Percentiles rank a stretch among this genome's conserved stretches.
Conservation (phyloP, 2,113 vertebrate species). For the Vombatus ursinus region DNA sequence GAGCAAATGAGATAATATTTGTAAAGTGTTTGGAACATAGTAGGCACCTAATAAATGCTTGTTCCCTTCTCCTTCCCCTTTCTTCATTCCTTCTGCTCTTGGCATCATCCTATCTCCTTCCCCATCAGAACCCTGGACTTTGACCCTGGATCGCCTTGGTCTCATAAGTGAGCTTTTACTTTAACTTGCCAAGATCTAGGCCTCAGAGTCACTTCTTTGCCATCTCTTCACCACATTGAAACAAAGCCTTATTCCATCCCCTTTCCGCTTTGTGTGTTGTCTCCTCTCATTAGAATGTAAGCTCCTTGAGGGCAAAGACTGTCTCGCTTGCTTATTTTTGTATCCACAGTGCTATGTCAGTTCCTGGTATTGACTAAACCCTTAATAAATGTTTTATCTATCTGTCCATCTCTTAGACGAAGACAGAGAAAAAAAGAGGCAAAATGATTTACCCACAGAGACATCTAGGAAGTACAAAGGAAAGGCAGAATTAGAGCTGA, state of each 20-base stretch:
- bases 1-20: not conserved
- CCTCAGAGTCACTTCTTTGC: not conserved
- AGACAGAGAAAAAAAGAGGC: not conserved
- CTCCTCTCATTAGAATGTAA: not conserved
- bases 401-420: not conserved
- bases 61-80: not conserved
- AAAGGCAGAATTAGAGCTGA: not conserved
- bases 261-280: not conserved
- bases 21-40: not conserved
- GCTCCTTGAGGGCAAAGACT: not conserved
- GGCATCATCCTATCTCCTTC: not conserved
- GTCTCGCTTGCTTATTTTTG: not conserved
- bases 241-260: not conserved
- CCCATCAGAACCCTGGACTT: not conserved
- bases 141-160: not conserved
- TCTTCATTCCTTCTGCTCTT: not conserved
- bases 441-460: not conserved
- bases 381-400: not conserved
- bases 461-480: not conserved
- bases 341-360: not conserved
- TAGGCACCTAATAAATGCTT: not conserved
- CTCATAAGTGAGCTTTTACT: slow-evolving; percentile 3
- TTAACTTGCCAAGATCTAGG: slow-evolving; percentile 9
- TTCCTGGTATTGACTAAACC: not conserved
- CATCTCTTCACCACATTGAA: not conserved